Conservation (phyloP, 2,888 invertebrate genomes). For the Drosophila stalkeri region DNA sequence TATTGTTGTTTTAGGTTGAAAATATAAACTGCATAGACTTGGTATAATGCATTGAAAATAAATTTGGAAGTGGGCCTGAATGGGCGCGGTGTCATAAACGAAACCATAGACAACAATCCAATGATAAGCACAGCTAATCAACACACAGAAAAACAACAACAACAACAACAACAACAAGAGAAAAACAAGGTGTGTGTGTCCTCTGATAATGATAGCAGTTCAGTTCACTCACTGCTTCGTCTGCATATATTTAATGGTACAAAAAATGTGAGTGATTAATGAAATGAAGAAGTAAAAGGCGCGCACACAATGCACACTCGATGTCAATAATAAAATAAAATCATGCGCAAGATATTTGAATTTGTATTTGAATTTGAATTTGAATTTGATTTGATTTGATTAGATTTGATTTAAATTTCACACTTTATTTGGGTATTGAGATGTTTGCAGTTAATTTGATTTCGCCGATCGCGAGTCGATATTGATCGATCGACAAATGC, state of each 20-base stretch:
- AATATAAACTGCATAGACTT: slow-evolving; percentile 44
- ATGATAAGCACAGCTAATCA: slow-evolving; percentile 53
- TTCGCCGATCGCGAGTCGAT: slow-evolving; percentile 32
- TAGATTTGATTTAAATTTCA: slow-evolving; percentile 18
- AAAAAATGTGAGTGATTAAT: slow-evolving; percentile 40
- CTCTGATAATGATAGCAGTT: slow-evolving; percentile 42
- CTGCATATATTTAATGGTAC: slow-evolving; percentile 10
- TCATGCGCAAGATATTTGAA: slow-evolving; percentile 10
- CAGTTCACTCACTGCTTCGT: slow-evolving; percentile 3
- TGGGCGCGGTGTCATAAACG: slow-evolving; percentile 47
- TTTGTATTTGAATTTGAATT: not conserved
- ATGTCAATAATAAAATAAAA: not conserved
- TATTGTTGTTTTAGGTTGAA: no score
- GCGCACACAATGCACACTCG: slow-evolving; percentile 12
- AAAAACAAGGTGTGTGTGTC: slow-evolving; percentile 46
- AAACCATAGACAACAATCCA: slow-evolving; percentile 31
- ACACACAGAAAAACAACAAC: slow-evolving; percentile 24
- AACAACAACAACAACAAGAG: slow-evolving; percentile 21
- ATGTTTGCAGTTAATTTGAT: slow-evolving; percentile 21
- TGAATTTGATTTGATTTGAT: slow-evolving; percentile 7
- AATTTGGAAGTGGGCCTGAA: slow-evolving; percentile 22
- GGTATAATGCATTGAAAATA: slow-evolving; percentile 45
- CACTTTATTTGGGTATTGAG: slow-evolving; percentile 21
- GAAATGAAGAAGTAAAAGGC: slow-evolving; percentile 16
- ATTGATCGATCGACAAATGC: slow-evolving; percentile 10